A percentile compares a stretch with the other conserved stretches of the same genome.
phyloP scores from a whole-genome alignment of 2,888 invertebrate genomes.

The Lumbricus terrestris region DNA sequence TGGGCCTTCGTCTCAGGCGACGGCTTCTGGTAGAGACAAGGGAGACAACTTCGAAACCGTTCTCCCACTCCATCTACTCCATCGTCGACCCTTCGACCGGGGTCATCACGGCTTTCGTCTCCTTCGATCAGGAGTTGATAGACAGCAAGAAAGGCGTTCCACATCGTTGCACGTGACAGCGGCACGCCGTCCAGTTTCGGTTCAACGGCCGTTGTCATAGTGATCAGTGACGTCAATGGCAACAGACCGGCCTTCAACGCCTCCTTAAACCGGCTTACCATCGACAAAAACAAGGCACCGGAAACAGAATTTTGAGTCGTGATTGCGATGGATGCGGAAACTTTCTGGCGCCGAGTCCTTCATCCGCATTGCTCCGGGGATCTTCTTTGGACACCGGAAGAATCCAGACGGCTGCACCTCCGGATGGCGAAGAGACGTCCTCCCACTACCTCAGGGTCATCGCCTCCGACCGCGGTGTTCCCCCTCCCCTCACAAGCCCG shows the following conservation, averaged over 20 bases:
- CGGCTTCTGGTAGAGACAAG: conserved; percentile 47
- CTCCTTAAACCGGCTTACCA: conserved; percentile 25
- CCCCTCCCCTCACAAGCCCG: no score
- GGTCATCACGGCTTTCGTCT: conserved; percentile 74
- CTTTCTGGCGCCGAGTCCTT: conserved; percentile 64
- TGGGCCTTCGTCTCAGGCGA: conserved; percentile 30
- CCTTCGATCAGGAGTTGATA: conserved; percentile 84
- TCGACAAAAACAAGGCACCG: conserved; percentile 55
- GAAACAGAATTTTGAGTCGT: conserved; percentile 34
- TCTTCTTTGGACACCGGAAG: conserved; percentile 64
- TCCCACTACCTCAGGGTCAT: no score
- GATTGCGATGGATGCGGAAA: conserved; percentile 32
- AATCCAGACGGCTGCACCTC: conserved; percentile 25
- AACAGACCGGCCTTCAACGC: conserved; percentile 31
- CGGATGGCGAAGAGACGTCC: conserved; percentile 33
- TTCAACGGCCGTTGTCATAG: conserved; percentile 31
- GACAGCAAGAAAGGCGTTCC: no score
- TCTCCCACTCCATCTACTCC: conserved; percentile 16
- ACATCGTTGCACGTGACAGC: no score
- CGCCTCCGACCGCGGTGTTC: no score
- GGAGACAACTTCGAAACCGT: conserved; percentile 44
- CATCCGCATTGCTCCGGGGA: conserved; percentile 65
- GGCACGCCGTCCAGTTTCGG: conserved; percentile 20
- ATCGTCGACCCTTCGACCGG: conserved; percentile 72
- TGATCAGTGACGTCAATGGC: conserved; percentile 35